Conservation (phyloP, 2,113 vertebrate genomes). For the Mystacornis crossleyi region DNA sequence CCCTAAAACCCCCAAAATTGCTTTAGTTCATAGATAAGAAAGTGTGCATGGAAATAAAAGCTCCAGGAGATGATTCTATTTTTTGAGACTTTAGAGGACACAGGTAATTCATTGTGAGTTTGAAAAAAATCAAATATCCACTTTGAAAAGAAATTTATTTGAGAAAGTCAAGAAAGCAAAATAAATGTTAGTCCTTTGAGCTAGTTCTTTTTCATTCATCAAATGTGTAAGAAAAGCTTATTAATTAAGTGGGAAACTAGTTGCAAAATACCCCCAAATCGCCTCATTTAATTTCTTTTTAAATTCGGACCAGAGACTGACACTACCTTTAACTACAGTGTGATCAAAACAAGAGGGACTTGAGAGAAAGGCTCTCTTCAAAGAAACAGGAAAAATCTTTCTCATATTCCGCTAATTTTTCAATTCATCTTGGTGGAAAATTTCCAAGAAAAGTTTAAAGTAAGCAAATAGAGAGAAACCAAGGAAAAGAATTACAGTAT, state of each 20-base stretch:
- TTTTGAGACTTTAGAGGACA: background rate
- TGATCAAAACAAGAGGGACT: background rate
- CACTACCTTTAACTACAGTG: background rate
- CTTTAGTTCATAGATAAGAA: background rate
- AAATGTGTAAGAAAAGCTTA: background rate
- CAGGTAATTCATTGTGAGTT: background rate
- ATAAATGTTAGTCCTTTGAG: background rate
- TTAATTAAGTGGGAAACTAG: background rate
- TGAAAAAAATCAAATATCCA: background rate
- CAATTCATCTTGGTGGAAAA: background rate
- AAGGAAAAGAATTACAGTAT: background rate
- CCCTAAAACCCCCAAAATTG: accelerated
- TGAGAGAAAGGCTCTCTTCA: background rate
- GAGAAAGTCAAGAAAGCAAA: background rate
- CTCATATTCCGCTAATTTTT: background rate
- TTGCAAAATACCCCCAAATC: background rate
- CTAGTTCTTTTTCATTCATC: background rate
- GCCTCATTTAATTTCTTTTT: background rate
- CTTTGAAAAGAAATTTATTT: background rate
- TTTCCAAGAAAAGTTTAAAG: background rate
- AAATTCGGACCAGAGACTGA: background rate
- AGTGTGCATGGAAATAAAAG: accelerated
- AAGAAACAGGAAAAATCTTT: background rate
- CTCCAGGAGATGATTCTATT: background rate
- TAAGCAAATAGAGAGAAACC: background rate